Percentiles rank a stretch among this genome's conserved stretches.
Evolutionary conservation across 2,888 invertebrate genomes (phyloP).

Genomic region (Philaethria dido): DNA sequence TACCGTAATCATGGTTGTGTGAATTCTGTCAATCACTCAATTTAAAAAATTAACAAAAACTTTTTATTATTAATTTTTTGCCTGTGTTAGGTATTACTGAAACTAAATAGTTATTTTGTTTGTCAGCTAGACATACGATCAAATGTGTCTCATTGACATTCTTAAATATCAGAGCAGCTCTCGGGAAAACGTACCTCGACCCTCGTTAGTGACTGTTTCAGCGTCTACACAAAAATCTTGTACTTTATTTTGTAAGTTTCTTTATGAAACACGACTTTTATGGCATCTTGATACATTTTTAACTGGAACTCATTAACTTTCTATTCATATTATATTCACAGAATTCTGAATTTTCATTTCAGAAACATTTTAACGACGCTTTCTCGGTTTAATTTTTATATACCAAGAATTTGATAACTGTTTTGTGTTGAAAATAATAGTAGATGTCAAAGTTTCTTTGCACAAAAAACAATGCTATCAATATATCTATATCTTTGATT

Average conservation of each 20-base stretch:
- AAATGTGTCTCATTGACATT: background rate
- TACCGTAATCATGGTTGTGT: too few relatives aligned
- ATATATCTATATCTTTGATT: too few relatives aligned
- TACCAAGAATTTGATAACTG: background rate
- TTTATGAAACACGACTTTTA: slow-evolving; percentile 15
- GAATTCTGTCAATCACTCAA: too few relatives aligned
- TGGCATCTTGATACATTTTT: slow-evolving; percentile 17
- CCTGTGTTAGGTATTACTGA: too few relatives aligned
- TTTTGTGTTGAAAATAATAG: background rate
- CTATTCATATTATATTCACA: slow-evolving; percentile 19
- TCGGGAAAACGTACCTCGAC: background rate
- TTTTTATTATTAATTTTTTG: too few relatives aligned
- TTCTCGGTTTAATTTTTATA: slow-evolving; percentile 6
- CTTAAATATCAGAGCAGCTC: background rate
- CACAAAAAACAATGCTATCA: background rate
- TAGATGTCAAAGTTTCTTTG: background rate
- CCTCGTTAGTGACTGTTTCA: slow-evolving; percentile 24
- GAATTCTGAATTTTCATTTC: slow-evolving; percentile 5
- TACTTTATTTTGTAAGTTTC: slow-evolving; percentile 8
- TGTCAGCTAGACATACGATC: background rate
- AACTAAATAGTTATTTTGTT: too few relatives aligned
- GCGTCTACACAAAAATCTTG: slow-evolving; percentile 6
- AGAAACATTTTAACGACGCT: slow-evolving; percentile 9
- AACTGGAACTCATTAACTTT: slow-evolving; percentile 4
- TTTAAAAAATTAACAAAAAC: too few relatives aligned